Base-by-base conservation (phyloP, 2,888 invertebrate species). In the Diachrysia chrysitis region DNA sequence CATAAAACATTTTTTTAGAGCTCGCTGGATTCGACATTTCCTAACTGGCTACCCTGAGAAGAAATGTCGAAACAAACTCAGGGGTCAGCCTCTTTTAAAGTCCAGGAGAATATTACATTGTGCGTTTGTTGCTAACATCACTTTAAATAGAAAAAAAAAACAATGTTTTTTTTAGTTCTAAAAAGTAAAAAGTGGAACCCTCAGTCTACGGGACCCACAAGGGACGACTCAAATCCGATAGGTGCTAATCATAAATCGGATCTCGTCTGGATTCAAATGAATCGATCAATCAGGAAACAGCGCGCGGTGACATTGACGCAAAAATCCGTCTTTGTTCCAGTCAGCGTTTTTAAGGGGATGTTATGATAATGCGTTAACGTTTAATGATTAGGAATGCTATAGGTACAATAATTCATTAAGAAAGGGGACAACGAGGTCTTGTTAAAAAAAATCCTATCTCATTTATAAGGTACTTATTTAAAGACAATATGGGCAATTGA, bases 221-320 rank as follows among this genome's bases (percentile, higher is more conserved):
- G 78, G 81, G 81, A 85, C 80, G 82, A 79, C 75, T 78, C 71
- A 69, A 73, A 84, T 83, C 82, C 78, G 85, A 90, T 85, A 85
- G 81, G 73, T 82, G 85, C 85, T 92, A 92, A 93, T 93, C 93
- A 91, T 90, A 93, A 81, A 93, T 93, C 89, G 92, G 91, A 93
- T 94, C 90, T 88, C 82, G 74, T 58, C 80, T 80, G 82, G 86
- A 92, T 92, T 93, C 87, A 91, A 91, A 92, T 92, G 87, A 92
- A 90, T 85, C 86, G 82, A 95, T 95, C 94, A 91, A 94, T 95
- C 94, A 94, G 86, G 73, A 83, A 75, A 71, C 90, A 90, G 90
- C 83, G 80, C 87, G 83, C 73, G 85, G 75, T 91, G 94, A 93
- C 93, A 87, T 88, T 78, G 53, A 69, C 73, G 71, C 66, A 76